These are phyloP conservation scores for Psittacula cyanocephala DNA, from an alignment of 2,113 vertebrate species.

Conservation along the genomic window DNA sequence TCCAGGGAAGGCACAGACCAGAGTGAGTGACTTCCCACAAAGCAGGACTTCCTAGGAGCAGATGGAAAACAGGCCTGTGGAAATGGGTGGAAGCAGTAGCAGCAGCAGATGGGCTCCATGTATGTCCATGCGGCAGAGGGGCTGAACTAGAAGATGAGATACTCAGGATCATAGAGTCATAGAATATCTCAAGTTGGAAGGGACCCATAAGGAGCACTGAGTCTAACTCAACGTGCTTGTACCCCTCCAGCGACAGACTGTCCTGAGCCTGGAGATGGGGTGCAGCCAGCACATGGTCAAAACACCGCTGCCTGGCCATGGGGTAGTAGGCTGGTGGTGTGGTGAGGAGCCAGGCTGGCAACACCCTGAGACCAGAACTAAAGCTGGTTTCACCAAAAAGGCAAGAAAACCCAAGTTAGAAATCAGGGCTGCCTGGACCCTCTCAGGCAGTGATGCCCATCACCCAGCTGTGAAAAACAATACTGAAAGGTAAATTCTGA, in stretches of 20 bases:
- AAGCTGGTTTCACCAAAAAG: background rate
- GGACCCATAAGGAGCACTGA: background rate
- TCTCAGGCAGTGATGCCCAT: background rate
- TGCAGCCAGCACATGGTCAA: background rate
- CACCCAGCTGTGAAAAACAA: background rate
- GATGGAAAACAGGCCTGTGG: background rate
- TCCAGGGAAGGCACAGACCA: background rate
- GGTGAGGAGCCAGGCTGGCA: background rate
- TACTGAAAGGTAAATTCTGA: background rate
- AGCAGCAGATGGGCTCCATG: fast-evolving
- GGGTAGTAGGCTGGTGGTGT: background rate
- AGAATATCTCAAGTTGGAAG: background rate
- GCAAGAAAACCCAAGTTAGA: background rate
- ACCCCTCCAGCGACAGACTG: background rate
- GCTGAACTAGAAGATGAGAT: background rate
- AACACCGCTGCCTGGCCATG: fast-evolving
- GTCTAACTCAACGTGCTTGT: background rate
- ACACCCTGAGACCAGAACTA: background rate
- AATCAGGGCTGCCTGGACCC: background rate
- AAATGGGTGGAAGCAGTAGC: background rate
- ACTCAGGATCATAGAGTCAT: background rate
- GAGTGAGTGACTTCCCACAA: background rate
- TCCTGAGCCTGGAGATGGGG: background rate
- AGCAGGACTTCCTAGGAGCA: background rate
- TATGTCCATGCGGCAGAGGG: background rate